A percentile compares a stretch with the other conserved stretches of the same genome.
phyloP scores from a whole-genome alignment of 2,113 vertebrate species.

The Oceanites oceanicus region DNA sequence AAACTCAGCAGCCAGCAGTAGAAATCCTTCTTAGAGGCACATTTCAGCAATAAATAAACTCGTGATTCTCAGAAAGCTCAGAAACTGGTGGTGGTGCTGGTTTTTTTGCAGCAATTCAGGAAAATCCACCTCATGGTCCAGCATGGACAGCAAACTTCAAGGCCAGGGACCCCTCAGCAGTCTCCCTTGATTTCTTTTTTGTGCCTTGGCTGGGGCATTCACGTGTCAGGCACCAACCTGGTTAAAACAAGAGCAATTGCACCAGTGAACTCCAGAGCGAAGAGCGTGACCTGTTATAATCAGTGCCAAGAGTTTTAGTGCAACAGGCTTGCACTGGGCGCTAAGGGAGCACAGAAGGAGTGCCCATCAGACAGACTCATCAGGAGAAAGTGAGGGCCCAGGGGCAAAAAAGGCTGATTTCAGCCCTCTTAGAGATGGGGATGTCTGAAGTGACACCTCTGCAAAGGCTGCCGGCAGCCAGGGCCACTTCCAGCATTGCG shows the following conservation, averaged over 20 bases:
- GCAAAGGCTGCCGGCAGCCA: rapidly evolving
- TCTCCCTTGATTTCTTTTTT: background rate
- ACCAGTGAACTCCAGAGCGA: rapidly evolving
- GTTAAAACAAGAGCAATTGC: background rate
- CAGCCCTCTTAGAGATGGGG: background rate
- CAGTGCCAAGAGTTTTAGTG: background rate
- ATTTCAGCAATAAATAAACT: background rate
- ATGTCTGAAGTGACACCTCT: background rate
- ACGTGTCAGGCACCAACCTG: background rate
- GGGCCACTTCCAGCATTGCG: rapidly evolving
- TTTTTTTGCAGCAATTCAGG: background rate
- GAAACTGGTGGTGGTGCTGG: background rate
- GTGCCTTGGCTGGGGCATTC: background rate
- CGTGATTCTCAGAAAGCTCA: background rate
- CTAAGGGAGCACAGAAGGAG: background rate
- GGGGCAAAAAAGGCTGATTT: background rate
- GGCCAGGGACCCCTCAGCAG: background rate
- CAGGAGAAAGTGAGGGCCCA: background rate
- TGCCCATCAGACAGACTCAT: background rate
- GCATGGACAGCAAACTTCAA: rapidly evolving
- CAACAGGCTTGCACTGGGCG: rapidly evolving
- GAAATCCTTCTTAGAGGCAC: background rate
- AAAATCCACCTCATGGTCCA: background rate
- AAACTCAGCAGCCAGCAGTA: background rate
- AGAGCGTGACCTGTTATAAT: background rate